Conservation (phyloP, 2,113 vertebrate species). For the Mixornis gularis region DNA sequence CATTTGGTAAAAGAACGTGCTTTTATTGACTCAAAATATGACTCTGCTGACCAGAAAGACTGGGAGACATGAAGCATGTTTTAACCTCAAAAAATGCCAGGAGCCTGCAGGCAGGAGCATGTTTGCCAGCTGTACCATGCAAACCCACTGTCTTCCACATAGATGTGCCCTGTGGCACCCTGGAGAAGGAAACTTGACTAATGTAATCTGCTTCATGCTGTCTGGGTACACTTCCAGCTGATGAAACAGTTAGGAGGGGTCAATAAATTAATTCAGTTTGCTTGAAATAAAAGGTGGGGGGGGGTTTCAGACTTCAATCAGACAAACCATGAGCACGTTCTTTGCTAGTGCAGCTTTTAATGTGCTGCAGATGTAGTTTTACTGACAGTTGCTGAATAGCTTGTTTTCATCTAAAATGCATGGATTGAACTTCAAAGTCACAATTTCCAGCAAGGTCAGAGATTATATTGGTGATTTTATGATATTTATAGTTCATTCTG, state of each 20-base stretch:
- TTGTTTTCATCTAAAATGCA: conserved; percentile 52
- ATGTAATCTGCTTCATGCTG: not conserved
- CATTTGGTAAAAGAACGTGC: not conserved
- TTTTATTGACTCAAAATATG: not conserved
- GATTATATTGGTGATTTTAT: conserved; percentile 30
- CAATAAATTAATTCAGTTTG: conserved; percentile 8
- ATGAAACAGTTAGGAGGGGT: not conserved
- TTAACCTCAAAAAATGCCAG: not conserved
- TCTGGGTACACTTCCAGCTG: not conserved
- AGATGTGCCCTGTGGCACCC: not conserved
- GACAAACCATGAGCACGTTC: not conserved
- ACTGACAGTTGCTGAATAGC: conserved; percentile 38
- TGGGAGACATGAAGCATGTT: not conserved
- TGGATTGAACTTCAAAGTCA: conserved; percentile 19
- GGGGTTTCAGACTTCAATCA: conserved; percentile 30
- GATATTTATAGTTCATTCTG: not conserved
- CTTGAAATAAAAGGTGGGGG: not conserved
- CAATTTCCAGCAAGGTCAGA: conserved; percentile 42
- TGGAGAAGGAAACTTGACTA: not conserved
- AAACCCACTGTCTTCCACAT: not conserved
- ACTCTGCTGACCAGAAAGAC: not conserved
- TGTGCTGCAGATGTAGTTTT: conserved; percentile 40
- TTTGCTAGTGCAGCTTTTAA: conserved; percentile 43
- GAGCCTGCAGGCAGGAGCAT: not conserved
- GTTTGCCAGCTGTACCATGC: not conserved